phyloP scores from a whole-genome alignment of 2,113 vertebrate genomes.

The Etheostoma cragini region DNA sequence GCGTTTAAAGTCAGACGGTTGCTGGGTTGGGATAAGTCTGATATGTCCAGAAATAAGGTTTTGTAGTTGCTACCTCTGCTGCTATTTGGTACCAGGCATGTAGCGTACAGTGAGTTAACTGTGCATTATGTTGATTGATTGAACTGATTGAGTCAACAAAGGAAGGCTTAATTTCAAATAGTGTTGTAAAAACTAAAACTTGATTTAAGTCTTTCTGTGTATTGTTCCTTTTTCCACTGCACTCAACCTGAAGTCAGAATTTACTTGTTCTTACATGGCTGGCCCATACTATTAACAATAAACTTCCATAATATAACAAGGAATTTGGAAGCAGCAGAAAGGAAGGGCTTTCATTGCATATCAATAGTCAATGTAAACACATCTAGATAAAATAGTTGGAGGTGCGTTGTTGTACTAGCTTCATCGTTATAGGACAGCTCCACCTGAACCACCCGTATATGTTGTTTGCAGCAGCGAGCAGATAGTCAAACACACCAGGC shows the following conservation, averaged over 20 bases:
- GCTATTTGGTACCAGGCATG: too few relatives aligned
- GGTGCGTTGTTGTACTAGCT: neutral
- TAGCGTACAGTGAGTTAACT: too few relatives aligned
- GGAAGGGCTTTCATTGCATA: conserved; percentile 35
- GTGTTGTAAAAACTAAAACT: neutral
- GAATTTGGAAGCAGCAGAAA: conserved; percentile 29
- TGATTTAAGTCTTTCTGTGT: neutral
- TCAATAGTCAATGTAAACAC: conserved; percentile 18
- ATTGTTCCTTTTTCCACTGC: neutral
- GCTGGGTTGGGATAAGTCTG: too few relatives aligned
- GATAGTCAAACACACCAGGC: conserved; percentile 5
- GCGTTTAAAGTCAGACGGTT: too few relatives aligned
- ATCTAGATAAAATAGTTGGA: conserved; percentile 41
- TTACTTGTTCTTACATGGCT: neutral
- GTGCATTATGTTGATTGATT: neutral
- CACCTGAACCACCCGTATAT: neutral
- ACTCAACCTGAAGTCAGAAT: neutral
- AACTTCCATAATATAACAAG: conserved; percentile 11
- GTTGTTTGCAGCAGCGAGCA: neutral
- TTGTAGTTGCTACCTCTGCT: too few relatives aligned
- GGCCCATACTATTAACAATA: conserved; percentile 9
- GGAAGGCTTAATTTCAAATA: neutral
- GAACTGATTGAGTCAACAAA: neutral
- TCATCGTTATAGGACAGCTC: neutral
- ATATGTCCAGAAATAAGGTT: too few relatives aligned